Conservation (phyloP, 2,797 vertebrate species). For the Myotis findleyi region DNA sequence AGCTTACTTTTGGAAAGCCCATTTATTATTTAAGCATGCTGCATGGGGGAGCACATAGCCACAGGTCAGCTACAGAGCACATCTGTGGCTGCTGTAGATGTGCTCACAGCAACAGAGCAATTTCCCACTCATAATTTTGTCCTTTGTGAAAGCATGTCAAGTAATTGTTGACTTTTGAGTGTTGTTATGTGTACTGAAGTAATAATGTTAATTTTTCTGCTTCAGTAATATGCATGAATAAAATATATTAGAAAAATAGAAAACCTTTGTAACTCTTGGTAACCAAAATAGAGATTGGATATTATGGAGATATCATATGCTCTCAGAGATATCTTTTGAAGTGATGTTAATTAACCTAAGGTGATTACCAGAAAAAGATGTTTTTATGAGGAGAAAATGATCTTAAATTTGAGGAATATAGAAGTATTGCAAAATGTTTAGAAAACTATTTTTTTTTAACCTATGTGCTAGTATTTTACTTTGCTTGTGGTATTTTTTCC, state of each 20-base stretch:
- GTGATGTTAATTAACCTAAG: neutral
- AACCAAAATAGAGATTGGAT: conserved; percentile 7
- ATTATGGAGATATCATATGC: neutral
- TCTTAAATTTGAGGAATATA: neutral
- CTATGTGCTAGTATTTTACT: neutral
- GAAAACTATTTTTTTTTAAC: neutral
- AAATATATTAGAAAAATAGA: conserved; percentile 39
- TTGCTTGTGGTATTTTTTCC: conserved; percentile 18
- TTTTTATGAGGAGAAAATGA: neutral
- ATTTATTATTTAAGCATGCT: neutral
- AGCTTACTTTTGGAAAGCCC: neutral
- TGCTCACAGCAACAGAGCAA: neutral
- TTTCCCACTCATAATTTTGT: neutral
- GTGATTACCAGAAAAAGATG: neutral
- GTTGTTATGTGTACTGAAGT: neutral
- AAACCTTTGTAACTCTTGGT: neutral
- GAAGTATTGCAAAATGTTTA: neutral
- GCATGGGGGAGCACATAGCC: neutral
- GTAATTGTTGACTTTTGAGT: neutral
- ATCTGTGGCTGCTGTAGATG: neutral
- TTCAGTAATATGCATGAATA: conserved; percentile 32
- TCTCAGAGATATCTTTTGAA: conserved; percentile 12
- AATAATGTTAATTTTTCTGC: conserved; percentile 43
- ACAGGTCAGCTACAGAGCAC: neutral
- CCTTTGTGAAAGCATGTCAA: neutral